Conservation (phyloP, 2,113 vertebrate species). For the Anseranas semipalmata region DNA sequence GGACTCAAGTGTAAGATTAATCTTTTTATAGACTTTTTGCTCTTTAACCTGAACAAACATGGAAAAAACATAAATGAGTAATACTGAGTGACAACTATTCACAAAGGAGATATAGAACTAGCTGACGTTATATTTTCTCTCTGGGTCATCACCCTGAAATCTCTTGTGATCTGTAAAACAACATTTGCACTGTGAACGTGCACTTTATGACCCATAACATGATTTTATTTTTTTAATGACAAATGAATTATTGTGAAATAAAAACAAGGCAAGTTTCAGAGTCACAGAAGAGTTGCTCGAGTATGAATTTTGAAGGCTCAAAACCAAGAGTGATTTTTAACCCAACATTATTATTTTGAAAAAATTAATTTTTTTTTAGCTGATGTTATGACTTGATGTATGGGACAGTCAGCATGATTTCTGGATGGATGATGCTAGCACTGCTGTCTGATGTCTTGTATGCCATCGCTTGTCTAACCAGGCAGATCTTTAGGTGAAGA, state of each 20-base stretch:
- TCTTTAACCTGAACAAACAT: conserved; percentile 6
- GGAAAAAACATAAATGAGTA: neutral
- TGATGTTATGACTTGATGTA: neutral
- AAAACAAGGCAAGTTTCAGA: neutral
- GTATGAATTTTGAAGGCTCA: neutral
- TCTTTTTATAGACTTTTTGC: neutral
- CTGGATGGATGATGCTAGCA: neutral
- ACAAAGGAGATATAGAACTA: neutral
- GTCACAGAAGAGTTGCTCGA: neutral
- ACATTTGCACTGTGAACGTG: neutral
- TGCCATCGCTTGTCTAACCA: neutral
- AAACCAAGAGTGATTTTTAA: neutral
- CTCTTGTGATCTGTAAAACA: conserved; percentile 7
- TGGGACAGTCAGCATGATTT: neutral
- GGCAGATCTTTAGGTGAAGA: neutral
- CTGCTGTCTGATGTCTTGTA: neutral
- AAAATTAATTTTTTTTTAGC: neutral
- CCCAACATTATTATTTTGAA: neutral
- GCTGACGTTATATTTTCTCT: neutral
- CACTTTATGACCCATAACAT: neutral
- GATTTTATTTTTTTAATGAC: neutral
- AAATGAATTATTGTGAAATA: neutral
- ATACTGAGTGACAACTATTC: neutral
- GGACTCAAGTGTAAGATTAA: neutral
- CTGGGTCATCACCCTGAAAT: conserved; percentile 6